Conservation (phyloP, 1,140 invertebrate genomes). For the Batillaria attramentaria region DNA sequence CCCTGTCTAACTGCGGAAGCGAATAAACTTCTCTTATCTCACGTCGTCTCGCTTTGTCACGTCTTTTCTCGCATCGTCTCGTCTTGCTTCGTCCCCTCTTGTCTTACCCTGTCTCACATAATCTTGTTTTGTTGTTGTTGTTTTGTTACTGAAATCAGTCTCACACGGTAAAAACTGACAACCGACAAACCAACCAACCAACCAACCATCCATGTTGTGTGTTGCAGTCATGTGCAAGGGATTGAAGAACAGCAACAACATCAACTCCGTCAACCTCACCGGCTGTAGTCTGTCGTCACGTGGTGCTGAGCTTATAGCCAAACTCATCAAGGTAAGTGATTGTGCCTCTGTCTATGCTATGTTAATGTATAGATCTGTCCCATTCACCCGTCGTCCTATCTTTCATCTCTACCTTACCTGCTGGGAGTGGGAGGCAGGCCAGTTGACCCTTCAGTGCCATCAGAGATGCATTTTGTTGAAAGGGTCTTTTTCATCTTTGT, state of each 20-base stretch:
- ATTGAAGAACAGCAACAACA: conserved; percentile 67
- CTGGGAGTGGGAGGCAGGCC: not conserved
- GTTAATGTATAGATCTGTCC: not conserved
- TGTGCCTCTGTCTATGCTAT: not conserved
- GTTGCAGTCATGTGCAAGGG: conserved; percentile 68
- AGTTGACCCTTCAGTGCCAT: too few species aligned
- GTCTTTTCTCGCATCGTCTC: too few species aligned
- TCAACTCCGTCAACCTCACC: conserved; percentile 68
- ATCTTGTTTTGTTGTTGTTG: too few species aligned
- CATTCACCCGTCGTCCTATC: not conserved
- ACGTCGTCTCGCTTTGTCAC: too few species aligned
- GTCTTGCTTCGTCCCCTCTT: conserved; percentile 7
- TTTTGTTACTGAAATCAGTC: too few species aligned
- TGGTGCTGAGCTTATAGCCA: conserved; percentile 66
- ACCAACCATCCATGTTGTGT: too few species aligned
- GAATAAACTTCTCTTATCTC: too few species aligned
- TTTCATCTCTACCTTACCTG: not conserved
- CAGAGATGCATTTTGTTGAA: too few species aligned
- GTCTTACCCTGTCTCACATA: not conserved
- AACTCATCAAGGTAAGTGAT: conserved; percentile 68
- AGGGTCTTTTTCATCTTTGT: not conserved
- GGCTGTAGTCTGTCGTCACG: conserved; percentile 63
- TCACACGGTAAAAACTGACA: too few species aligned
- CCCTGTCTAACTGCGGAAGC: too few species aligned
- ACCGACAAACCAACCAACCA: too few species aligned